Base-by-base conservation (phyloP, 2,113 vertebrate species). In the Helogale parvula region DNA sequence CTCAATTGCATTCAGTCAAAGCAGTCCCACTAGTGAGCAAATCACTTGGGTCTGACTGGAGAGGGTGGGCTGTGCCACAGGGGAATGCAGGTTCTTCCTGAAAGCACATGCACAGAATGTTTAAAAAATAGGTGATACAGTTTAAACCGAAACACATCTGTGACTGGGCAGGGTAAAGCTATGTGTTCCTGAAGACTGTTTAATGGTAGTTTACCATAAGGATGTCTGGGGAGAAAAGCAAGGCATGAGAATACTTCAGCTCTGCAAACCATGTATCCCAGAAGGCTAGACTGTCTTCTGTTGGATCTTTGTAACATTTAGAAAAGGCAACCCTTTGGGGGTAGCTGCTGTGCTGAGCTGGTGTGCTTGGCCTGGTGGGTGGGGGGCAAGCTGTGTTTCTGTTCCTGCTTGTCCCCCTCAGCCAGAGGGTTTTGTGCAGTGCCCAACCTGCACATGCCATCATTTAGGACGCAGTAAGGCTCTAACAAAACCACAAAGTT, bases 21-120 rank as follows among this genome's bases (percentile, higher is more conserved):
- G 74, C 50, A 54, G 14, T 10, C 41, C 72, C 41, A 23, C 10
- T 10, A 47, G 7, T 5, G 10, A 29, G 41, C 71, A 72, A 65
- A 68, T 89, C 33, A 1, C 33, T 63, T 74, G 79, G 12, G 29
- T 74, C 1, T 10, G 72, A 52, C 0, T 1, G 12, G 52, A 41
- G 71, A 41, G 27, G 81, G 45, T 23, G 45, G 45, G 7, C 41
- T 52, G 41, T 16, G 17, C 8, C 6, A 66, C 23, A 33, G 6
- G 31, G 16, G 5, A 15, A 31, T 3, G 7, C 35, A 4, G 0
- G 1, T 23, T 77, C 38, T 9, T 8, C 12, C 31, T 60, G 21
- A 57, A 74, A 84, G 7, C 3, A 2, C 0, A 7, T 45, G 47
- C 1, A 4, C 21, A 23, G 52, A 41, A 68, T 69, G 71, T 68